phyloP scores from a whole-genome alignment of 2,113 vertebrate species.

The Hiodon alosoides region DNA sequence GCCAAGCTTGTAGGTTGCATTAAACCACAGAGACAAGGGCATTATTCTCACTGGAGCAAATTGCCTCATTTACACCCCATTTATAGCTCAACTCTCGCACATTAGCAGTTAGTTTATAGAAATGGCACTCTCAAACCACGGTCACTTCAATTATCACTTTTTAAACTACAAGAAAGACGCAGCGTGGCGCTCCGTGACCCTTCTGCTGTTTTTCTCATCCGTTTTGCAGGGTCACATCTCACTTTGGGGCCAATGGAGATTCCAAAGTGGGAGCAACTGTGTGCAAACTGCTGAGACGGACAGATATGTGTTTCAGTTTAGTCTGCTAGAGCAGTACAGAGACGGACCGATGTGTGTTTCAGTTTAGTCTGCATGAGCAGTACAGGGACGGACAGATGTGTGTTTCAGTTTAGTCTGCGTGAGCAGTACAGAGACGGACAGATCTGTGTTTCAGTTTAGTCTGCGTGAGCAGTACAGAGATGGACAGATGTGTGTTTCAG shows the following conservation, averaged over 20 bases:
- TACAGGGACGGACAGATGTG: no score
- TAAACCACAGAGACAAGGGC: constrained; percentile 5
- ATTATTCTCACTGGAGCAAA: constrained; percentile 46
- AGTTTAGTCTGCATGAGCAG: no score
- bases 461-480: no score
- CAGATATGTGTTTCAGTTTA: no score
- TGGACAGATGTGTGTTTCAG: no score
- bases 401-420: no score
- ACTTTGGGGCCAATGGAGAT: background rate
- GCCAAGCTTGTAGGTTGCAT: constrained; percentile 1
- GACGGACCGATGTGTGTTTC: no score
- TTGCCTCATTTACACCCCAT: constrained; percentile 47
- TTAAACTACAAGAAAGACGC: constrained; percentile 23
- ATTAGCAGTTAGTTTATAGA: constrained; percentile 13
- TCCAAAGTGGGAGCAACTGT: no score
- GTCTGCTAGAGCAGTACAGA: no score
- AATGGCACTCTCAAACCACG: constrained; percentile 1
- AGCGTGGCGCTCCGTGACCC: background rate
- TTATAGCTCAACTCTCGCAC: constrained; percentile 44
- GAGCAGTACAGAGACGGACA: no score
- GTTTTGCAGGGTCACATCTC: background rate
- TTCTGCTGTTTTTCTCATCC: background rate
- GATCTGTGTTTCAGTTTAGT: no score
- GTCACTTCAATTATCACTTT: constrained; percentile 47
- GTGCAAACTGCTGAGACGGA: background rate